Conservation (phyloP, 1,140 invertebrate genomes). For the Metaphire vulgaris region DNA sequence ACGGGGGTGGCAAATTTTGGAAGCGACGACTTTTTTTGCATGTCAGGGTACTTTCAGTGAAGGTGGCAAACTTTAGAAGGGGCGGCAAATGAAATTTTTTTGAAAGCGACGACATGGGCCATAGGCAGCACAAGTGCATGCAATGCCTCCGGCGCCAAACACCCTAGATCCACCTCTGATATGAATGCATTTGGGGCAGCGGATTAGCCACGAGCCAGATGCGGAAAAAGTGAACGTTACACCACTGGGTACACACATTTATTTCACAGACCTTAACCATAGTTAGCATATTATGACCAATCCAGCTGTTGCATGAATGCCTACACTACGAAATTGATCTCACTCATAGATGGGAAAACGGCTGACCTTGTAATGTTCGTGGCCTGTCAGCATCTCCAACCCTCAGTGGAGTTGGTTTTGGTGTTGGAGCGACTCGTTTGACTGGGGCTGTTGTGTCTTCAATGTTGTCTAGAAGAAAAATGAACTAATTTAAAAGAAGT, state of each 20-base stretch:
- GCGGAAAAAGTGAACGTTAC: not conserved
- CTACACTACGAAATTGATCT: slow-evolving; percentile 14
- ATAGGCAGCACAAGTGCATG: too few relatives aligned
- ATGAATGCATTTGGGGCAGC: too few relatives aligned
- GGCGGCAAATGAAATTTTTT: too few relatives aligned
- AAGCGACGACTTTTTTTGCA: too few relatives aligned
- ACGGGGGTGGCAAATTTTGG: not conserved
- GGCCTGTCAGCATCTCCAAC: slow-evolving; percentile 57
- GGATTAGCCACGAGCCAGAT: not conserved
- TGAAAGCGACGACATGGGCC: too few relatives aligned
- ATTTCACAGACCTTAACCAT: not conserved
- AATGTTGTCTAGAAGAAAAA: slow-evolving; percentile 66
- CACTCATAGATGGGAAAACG: too few relatives aligned
- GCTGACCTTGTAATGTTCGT: slow-evolving; percentile 27
- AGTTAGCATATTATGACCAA: too few relatives aligned
- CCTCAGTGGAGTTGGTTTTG: slow-evolving; percentile 56
- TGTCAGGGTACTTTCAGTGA: too few relatives aligned
- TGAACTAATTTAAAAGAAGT: not conserved
- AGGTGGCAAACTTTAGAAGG: too few relatives aligned
- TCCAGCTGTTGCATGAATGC: not conserved
- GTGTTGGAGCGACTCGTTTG: slow-evolving; percentile 56
- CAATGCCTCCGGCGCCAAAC: too few relatives aligned
- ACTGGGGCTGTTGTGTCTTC: slow-evolving; percentile 58
- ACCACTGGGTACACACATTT: not conserved
- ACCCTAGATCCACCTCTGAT: too few relatives aligned